phyloP scores from a whole-genome alignment of 2,888 invertebrate genomes.

The Eupithecia subumbrata region DNA sequence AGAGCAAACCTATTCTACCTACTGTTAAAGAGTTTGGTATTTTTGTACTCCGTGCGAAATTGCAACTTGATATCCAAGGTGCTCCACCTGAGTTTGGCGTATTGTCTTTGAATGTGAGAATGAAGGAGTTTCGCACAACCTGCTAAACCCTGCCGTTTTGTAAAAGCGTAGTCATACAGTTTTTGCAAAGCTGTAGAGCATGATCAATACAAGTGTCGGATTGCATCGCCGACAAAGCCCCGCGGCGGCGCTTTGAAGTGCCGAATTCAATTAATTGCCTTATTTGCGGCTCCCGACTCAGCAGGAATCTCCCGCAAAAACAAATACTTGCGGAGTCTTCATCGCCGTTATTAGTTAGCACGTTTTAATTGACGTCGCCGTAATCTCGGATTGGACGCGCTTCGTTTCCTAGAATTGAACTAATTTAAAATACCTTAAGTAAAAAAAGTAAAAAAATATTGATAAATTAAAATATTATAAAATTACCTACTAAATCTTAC shows the following conservation, averaged over 20 bases:
- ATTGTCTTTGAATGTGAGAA: constrained; percentile 61
- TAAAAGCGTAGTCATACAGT: neutral
- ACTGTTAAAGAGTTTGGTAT: neutral
- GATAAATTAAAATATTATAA: no score
- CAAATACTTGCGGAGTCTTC: constrained; percentile 80
- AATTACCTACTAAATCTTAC: neutral
- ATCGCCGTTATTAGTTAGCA: constrained; percentile 79
- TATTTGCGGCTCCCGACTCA: constrained; percentile 75
- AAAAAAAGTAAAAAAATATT: no score
- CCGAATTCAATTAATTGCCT: constrained; percentile 84
- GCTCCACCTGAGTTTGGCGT: constrained; percentile 34
- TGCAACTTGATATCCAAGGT: constrained; percentile 64
- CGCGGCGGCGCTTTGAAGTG: constrained; percentile 75
- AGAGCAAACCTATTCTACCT: no score
- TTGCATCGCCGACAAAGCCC: constrained; percentile 78
- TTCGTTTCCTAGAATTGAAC: constrained; percentile 11
- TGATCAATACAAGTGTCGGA: constrained; percentile 71
- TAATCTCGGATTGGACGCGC: constrained; percentile 41
- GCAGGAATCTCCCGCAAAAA: constrained; percentile 78
- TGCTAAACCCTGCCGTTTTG: constrained; percentile 39
- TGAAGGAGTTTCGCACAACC: constrained; percentile 60
- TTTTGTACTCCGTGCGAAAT: constrained; percentile 18
- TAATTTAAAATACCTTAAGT: no score
- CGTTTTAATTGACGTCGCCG: constrained; percentile 64
- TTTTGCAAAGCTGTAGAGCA: constrained; percentile 25